Conservation (phyloP, 1,140 invertebrate genomes). For the Aphaenogaster rudis region DNA sequence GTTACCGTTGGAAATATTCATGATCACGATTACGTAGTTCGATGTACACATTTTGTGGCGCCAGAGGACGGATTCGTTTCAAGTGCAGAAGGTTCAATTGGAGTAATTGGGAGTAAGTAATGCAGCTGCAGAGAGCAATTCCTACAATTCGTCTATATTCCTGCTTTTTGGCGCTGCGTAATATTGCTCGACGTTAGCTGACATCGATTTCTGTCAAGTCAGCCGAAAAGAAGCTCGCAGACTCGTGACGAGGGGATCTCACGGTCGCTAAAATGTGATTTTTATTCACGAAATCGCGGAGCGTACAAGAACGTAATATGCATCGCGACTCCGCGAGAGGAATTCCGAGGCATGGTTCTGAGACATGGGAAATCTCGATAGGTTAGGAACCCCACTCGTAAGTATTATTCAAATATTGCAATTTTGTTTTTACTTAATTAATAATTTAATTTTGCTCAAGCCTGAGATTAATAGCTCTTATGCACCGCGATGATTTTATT, state of each 20-base stretch:
- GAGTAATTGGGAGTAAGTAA: not conserved
- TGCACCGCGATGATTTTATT: not conserved
- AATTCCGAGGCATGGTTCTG: not conserved
- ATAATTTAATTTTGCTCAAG: not conserved
- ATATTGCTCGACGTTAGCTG: not conserved
- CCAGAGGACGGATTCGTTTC: not conserved
- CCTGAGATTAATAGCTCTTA: not conserved
- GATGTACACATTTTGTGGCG: not conserved
- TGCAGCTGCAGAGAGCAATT: not conserved
- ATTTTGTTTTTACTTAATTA: not conserved
- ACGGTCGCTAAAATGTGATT: not conserved
- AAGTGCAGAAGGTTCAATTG: not conserved
- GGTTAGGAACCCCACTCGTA: slow-evolving; percentile 43
- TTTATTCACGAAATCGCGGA: not conserved
- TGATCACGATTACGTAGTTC: not conserved
- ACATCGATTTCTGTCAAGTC: slow-evolving; percentile 22
- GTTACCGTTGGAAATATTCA: not conserved
- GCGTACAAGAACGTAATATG: not conserved
- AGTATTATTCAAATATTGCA: slow-evolving; percentile 18
- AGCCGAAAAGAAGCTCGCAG: not conserved
- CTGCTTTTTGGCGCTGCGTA: not conserved
- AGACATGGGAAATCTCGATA: slow-evolving; percentile 44
- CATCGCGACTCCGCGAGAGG: not conserved
- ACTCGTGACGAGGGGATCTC: not conserved
- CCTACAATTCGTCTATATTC: too few relatives aligned